Percentiles rank a stretch among this genome's conserved stretches.
phyloP scores from a whole-genome alignment of 1,140 invertebrate genomes.

The Calliphora vicina region DNA sequence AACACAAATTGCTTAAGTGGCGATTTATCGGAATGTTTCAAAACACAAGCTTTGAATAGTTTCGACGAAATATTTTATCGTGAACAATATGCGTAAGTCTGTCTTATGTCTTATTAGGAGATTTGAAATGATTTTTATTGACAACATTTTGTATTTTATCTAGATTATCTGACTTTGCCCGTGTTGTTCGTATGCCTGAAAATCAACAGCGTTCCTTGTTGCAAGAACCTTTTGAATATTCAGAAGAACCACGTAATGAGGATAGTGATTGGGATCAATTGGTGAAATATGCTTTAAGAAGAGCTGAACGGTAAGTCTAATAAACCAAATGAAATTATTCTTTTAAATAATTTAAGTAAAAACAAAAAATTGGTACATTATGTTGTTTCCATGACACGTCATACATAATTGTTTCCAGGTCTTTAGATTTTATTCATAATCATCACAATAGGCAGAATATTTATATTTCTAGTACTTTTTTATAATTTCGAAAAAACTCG shows the following conservation, averaged over 20 bases:
- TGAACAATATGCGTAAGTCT: slow-evolving; percentile 67
- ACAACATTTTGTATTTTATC: slow-evolving; percentile 19
- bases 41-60: slow-evolving; percentile 75
- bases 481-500: no score
- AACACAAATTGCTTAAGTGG: slow-evolving; percentile 77
- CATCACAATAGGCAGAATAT: no score
- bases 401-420: no score
- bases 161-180: slow-evolving; percentile 74
- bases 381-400: no score
- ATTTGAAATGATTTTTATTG: not conserved
- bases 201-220: slow-evolving; percentile 70
- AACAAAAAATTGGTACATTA: no score
- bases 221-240: slow-evolving; percentile 74
- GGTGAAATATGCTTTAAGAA: slow-evolving; percentile 76
- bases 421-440: no score
- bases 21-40: slow-evolving; percentile 82
- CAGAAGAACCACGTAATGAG: slow-evolving; percentile 71
- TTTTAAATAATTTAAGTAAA: no score
- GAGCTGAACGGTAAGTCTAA: slow-evolving; percentile 70
- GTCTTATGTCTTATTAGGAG: no score
- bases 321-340: no score
- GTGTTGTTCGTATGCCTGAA: slow-evolving; percentile 72
- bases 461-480: no score
- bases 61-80: slow-evolving; percentile 79
- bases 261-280: slow-evolving; percentile 82